A percentile compares a stretch with the other conserved stretches of the same genome.
These are phyloP conservation scores for Alca torda DNA, from an alignment of 2,797 vertebrate genomes.

Conservation along the genomic window DNA sequence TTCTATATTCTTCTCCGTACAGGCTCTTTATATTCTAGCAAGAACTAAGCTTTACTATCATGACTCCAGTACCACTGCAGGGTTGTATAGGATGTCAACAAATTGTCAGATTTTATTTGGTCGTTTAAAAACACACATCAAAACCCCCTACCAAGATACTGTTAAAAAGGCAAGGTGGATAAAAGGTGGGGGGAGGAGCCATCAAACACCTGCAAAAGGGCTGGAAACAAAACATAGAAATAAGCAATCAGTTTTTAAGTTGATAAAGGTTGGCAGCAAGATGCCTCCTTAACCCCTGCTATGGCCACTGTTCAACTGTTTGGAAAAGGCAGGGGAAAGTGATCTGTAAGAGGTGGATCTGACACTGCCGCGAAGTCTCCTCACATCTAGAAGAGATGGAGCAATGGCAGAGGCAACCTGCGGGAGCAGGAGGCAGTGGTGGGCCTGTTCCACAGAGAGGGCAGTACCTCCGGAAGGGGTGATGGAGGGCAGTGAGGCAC, in stretches of 20 bases:
- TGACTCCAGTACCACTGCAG: neutral
- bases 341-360: neutral
- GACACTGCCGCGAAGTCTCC: neutral
- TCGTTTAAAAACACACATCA: neutral
- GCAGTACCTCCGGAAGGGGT: neutral
- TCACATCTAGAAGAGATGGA: neutral
- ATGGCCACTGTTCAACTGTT: neutral
- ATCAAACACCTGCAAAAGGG: neutral
- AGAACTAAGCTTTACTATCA: neutral
- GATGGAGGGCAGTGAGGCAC: neutral
- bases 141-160: neutral
- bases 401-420: neutral
- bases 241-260: neutral
- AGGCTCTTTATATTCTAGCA: neutral
- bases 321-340: neutral
- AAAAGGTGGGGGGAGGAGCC: neutral
- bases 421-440: fast-evolving
- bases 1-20: neutral
- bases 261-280: neutral
- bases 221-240: neutral
- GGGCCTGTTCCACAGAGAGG: neutral
- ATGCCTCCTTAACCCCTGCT: neutral
- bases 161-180: neutral
- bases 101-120: slow-evolving; percentile 3
- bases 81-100: neutral